Conservation (phyloP, 2,888 invertebrate genomes). For the Coleophora flavipennella region DNA sequence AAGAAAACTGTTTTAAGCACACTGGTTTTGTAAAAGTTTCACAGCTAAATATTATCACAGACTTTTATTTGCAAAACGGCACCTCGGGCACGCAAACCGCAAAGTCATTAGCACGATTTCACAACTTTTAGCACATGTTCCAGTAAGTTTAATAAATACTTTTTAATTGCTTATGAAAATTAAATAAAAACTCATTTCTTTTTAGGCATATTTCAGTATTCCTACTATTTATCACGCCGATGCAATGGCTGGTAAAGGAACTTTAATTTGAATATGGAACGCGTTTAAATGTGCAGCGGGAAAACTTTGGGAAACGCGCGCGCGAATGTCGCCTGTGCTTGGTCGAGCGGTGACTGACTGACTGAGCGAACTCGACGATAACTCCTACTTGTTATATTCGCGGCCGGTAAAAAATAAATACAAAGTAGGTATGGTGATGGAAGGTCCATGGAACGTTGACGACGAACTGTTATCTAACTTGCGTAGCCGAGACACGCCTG, state of each 20-base stretch:
- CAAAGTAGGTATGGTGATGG: constrained; percentile 55
- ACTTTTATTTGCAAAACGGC: constrained; percentile 36
- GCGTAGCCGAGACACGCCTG: constrained; percentile 20
- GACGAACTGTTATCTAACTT: constrained; percentile 52
- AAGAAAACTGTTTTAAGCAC: constrained; percentile 16
- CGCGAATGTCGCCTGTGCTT: constrained; percentile 49
- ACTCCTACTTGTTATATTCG: constrained; percentile 57
- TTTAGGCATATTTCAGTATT: constrained; percentile 30
- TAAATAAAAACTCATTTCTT: constrained; percentile 41
- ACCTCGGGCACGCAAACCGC: constrained; percentile 37
- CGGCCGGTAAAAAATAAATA: constrained; percentile 63
- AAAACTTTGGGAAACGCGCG: constrained; percentile 36
- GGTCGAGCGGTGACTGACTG: constrained; percentile 59
- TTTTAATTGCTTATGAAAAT: no score
- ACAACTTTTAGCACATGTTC: constrained; percentile 45
- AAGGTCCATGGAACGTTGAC: constrained; percentile 45
- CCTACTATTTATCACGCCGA: neutral
- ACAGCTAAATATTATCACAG: constrained; percentile 62
- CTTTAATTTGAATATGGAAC: constrained; percentile 30
- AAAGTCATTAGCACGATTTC: constrained; percentile 41
- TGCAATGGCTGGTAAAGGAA: constrained; percentile 24
- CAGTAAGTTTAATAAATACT: constrained; percentile 13
- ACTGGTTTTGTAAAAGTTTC: constrained; percentile 34
- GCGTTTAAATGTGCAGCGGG: constrained; percentile 54
- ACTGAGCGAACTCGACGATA: constrained; percentile 53